Base-by-base conservation (phyloP, 2,888 invertebrate genomes). In the Candidula unifasciata region DNA sequence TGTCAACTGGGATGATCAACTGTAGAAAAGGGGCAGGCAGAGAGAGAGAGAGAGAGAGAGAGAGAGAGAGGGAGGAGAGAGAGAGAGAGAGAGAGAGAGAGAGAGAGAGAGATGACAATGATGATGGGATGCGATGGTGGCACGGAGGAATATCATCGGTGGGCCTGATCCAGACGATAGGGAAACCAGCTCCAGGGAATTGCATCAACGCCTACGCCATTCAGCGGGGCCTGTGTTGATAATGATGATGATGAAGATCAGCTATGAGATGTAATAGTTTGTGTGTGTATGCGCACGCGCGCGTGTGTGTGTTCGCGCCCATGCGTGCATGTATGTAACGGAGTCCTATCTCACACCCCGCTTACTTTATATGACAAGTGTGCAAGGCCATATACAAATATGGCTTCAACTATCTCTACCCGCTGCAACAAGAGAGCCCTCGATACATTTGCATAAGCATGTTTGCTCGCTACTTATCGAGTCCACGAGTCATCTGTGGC, bases 391-490 rank as follows among this genome's bases (percentile, higher is more conserved):
- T 60, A 60, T 60, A 78, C 77, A 78, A 64, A 78, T 37, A n/a
- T 24, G n/a, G n/a, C 30, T 5, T 21, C 13, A 60, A n/a, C 24
- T 24, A 64, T 78, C 35, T 78, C 35, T 78, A 78, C 77, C 60
- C 64, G 21, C 24, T 10, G 77, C 10, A 24, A 37, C 60, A 16
- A 35, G 60, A 37, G 77, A 44, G 35, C 77, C n/a, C 35, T 78
- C 35, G n/a, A 2, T 35, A 27, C 57, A 76, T 76, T 76, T 78
- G 77, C 64, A 78, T 78, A 21, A 24, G 64, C 35, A 0, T 78
- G 77, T 78, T 78, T 78, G 33, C 64, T 78, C 35, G 24, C 60
- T 78, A 60, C 77, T 78, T 64, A 78, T 24, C 24, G 64, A 24
- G 60, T 37, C 35, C 57, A 69, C 69, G 35, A 54, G 10, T 30